phyloP scores from a whole-genome alignment of 2,797 vertebrate species.

The Hippopotamyrus pictus region DNA sequence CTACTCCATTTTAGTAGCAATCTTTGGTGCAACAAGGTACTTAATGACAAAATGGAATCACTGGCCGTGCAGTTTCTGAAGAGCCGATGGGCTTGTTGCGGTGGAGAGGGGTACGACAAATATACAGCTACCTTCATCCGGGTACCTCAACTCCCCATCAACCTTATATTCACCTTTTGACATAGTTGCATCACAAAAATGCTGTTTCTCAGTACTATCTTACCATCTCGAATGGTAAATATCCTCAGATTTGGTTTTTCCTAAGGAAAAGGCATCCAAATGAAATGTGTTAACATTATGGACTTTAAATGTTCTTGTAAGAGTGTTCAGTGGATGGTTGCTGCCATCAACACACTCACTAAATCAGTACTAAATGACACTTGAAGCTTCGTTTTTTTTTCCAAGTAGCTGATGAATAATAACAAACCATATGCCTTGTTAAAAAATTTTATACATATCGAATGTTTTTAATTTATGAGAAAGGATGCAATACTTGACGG shows the following conservation, averaged over 20 bases:
- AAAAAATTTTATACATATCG: conserved; percentile 18
- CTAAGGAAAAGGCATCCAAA: conserved; percentile 63
- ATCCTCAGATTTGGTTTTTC: conserved; percentile 58
- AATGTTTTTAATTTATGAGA: conserved; percentile 19
- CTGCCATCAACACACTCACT: conserved; percentile 6
- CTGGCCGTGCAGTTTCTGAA: background rate
- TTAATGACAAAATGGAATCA: background rate
- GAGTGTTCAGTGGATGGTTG: conserved; percentile 3
- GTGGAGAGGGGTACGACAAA: background rate
- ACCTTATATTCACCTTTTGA: background rate
- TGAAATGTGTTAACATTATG: conserved; percentile 57
- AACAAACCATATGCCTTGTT: conserved; percentile 21
- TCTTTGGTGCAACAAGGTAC: conserved; percentile 5
- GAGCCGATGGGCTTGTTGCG: background rate
- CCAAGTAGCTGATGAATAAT: conserved; percentile 15
- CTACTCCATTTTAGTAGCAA: background rate
- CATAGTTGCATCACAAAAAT: conserved; percentile 4
- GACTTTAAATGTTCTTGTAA: conserved; percentile 26
- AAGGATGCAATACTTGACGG: background rate
- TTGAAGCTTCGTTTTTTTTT: conserved; percentile 7
- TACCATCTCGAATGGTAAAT: conserved; percentile 66
- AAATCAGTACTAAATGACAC: background rate
- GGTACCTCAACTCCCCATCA: background rate
- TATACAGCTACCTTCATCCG: background rate
- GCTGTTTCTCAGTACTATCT: conserved; percentile 27